Percentiles rank a stretch among this genome's conserved stretches.
These are phyloP conservation scores for Diarsia mendica DNA, from an alignment of 2,888 invertebrate species.

Conservation along the genomic window DNA sequence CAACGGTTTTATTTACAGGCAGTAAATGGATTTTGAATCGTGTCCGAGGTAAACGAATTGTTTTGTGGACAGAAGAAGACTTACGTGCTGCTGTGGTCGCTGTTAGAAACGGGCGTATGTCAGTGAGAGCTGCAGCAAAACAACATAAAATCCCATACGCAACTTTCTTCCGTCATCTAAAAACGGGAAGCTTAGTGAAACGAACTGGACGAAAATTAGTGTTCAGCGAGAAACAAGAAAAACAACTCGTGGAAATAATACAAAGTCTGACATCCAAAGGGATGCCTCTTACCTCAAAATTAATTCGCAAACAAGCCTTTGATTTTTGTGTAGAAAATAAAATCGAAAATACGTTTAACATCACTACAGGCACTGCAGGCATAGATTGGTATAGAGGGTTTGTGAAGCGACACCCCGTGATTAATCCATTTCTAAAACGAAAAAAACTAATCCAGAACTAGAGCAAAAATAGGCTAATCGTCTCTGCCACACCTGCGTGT, in stretches of 20 bases:
- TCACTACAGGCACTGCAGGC: slow-evolving; percentile 26
- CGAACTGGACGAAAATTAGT: slow-evolving; percentile 6
- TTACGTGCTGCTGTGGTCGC: slow-evolving; percentile 30
- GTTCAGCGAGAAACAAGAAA: slow-evolving; percentile 24
- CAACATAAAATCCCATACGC: slow-evolving; percentile 18
- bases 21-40: neutral
- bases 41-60: neutral
- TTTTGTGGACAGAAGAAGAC: slow-evolving; percentile 31
- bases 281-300: neutral
- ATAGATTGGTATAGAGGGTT: slow-evolving; percentile 20
- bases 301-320: slow-evolving; percentile 31
- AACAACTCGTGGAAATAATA: slow-evolving; percentile 14
- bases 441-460: neutral
- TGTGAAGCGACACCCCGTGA: slow-evolving; percentile 20
- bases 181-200: slow-evolving; percentile 16
- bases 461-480: neutral
- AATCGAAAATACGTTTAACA: slow-evolving; percentile 24
- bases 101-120: slow-evolving; percentile 3
- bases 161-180: slow-evolving; percentile 29
- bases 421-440: neutral
- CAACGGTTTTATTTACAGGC: slow-evolving; percentile 13
- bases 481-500: neutral
- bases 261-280: neutral
- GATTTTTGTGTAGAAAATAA: slow-evolving; percentile 25
- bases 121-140: slow-evolving; percentile 1